Evolutionary conservation across 2,888 invertebrate genomes (phyloP).

Genomic region (Hecatera dysodea): DNA sequence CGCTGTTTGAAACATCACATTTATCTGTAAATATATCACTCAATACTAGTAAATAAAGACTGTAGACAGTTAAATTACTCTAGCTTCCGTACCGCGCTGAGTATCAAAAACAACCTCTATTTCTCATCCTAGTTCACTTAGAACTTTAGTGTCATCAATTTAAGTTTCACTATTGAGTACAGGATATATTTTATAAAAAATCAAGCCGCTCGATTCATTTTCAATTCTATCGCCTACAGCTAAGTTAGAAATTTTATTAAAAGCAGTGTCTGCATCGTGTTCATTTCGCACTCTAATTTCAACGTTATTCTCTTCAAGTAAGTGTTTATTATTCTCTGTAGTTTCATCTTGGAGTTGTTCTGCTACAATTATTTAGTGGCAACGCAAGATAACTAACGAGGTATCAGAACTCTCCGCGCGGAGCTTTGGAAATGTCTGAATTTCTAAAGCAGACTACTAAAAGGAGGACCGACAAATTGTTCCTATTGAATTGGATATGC

Average conservation of each 20-base stretch:
- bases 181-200: conserved; percentile 65
- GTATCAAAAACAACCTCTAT: conserved; percentile 72
- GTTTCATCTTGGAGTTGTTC: conserved; percentile 64
- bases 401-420: conserved; percentile 83
- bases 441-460: conserved; percentile 79
- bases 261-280: conserved; percentile 36
- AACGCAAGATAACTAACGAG: conserved; percentile 87
- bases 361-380: conserved; percentile 88
- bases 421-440: conserved; percentile 86
- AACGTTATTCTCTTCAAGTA: conserved; percentile 58
- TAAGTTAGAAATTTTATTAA: conserved; percentile 78
- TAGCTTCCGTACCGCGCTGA: conserved; percentile 79
- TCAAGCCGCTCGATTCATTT: conserved; percentile 67
- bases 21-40: conserved; percentile 85
- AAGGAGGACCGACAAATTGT: conserved; percentile 88
- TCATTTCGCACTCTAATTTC: conserved; percentile 48
- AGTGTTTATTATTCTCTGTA: conserved; percentile 61
- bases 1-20: conserved; percentile 78
- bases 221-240: conserved; percentile 75
- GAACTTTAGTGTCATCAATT: conserved; percentile 60
- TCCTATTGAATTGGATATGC: conserved; percentile 83
- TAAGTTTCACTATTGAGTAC: conserved; percentile 66
- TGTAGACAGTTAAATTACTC: conserved; percentile 84
- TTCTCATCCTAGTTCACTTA: conserved; percentile 50
- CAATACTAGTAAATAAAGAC: conserved; percentile 80